phyloP scores from a whole-genome alignment of 1,140 invertebrate genomes.

The Venturia canescens region DNA sequence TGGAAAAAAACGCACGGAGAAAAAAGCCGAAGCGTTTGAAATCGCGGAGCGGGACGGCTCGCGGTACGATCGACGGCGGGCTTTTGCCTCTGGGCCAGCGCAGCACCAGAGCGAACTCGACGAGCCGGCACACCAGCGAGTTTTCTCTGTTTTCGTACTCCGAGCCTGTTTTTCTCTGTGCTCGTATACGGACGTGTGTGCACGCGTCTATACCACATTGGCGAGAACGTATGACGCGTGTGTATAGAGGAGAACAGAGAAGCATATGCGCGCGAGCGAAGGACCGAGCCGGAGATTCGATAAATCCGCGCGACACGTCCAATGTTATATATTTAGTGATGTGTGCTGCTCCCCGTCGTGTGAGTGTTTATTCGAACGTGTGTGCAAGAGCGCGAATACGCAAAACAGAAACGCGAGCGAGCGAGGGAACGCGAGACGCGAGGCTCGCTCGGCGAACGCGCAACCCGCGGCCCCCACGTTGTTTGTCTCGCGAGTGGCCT shows the following conservation, averaged over 20 bases:
- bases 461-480: conserved; percentile 76
- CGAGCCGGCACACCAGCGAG: conserved; percentile 12
- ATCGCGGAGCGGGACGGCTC: background rate
- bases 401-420: conserved; percentile 59
- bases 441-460: conserved; percentile 64
- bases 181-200: background rate
- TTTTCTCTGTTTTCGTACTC: background rate
- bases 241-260: background rate
- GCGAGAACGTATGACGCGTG: background rate
- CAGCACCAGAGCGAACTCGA: background rate
- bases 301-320: conserved; percentile 44
- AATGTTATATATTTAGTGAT: conserved; percentile 12
- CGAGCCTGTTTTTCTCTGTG: background rate
- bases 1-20: background rate
- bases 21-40: background rate
- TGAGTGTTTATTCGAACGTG: background rate
- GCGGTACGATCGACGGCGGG: conserved; percentile 1
- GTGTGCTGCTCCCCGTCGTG: background rate
- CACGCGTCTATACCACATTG: background rate
- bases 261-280: conserved; percentile 1
- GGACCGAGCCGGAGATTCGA: conserved; percentile 42
- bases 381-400: conserved; percentile 53
- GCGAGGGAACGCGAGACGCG: conserved; percentile 56
- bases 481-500: conserved; percentile 78
- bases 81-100: conserved; percentile 9